Base-by-base conservation (phyloP, 2,888 invertebrate genomes). In the Laothoe populi region DNA sequence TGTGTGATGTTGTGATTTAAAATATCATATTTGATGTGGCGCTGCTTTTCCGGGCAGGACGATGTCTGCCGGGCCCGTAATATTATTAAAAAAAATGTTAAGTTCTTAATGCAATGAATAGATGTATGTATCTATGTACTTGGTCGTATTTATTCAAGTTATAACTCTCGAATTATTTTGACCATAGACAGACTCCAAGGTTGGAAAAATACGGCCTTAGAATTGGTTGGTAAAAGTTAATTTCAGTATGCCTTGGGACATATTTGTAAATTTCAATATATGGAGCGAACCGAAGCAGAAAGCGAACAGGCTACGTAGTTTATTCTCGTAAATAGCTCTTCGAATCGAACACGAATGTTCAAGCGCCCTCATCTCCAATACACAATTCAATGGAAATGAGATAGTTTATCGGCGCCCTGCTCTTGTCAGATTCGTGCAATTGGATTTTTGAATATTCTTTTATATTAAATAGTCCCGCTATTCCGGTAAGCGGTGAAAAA, bases 301-400 rank as follows among this genome's bases (percentile, higher is more conserved):
- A 35, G 53, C 5, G 35, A 53, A 35, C 19, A 31, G 4, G 10
- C 16, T 49, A 35, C 35, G 19, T 19, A 19, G 11, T 53, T 53
- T 44, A 19, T 44, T 19, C 35, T 35, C 21, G 53, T 35, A 53
- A 53, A 53, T 11, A 53, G 31, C 19, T 53, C 53, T 53, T 49
- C 10, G 53, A 53, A 53, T 65, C 58, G 68, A 60, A 57, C 68
- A 65, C 70, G 72, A 78, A 72, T 71, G 68, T 72, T 67, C 63
- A 70, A 73, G 53, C 65, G 64, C 67, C 66, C 68, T 73, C 73
- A 53, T 16, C 46, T 62, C 62, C 63, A 62, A 68, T 69, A 74
- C 69, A 74, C 68, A 73, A 72, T 69, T 73, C 71, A 71, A 73
- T 71, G 73, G 62, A 76, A 77, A 75, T 77, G 72, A 76, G 72